Conservation (phyloP, 2,888 invertebrate species). For the Ashinkailepas kermadecensis region DNA sequence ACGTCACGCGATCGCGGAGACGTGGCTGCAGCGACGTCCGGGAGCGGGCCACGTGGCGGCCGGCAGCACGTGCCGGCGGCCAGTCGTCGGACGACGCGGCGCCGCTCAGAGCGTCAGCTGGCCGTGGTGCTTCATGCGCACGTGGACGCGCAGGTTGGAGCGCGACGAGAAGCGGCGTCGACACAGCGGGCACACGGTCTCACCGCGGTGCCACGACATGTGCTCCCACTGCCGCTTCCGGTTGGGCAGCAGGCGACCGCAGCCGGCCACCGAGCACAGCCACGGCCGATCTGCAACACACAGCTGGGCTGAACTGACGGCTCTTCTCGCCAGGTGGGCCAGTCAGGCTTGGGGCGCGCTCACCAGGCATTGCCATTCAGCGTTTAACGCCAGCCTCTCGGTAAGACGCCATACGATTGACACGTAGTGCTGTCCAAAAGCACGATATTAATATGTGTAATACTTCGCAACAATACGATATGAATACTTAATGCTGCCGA, state of each 20-base stretch:
- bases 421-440: too few species aligned
- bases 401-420: too few species aligned
- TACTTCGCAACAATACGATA: too few species aligned
- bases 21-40: not conserved
- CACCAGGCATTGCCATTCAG: too few species aligned
- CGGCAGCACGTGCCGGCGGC: not conserved
- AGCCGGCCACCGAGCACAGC: not conserved
- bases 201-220: conserved; percentile 1
- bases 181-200: not conserved
- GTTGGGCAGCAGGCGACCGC: not conserved
- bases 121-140: not conserved
- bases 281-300: not conserved
- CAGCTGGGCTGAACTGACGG: not conserved
- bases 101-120: not conserved
- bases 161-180: not conserved
- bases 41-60: not conserved
- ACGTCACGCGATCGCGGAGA: not conserved
- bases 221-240: not conserved
- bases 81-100: not conserved
- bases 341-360: too few species aligned
- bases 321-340: too few species aligned
- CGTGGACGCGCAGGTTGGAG: not conserved
- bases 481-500: too few species aligned
- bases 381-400: too few species aligned
- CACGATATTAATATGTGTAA: too few species aligned